These are phyloP conservation scores for Turnix velox DNA, from an alignment of 2,113 vertebrate genomes.

Conservation along the genomic window DNA sequence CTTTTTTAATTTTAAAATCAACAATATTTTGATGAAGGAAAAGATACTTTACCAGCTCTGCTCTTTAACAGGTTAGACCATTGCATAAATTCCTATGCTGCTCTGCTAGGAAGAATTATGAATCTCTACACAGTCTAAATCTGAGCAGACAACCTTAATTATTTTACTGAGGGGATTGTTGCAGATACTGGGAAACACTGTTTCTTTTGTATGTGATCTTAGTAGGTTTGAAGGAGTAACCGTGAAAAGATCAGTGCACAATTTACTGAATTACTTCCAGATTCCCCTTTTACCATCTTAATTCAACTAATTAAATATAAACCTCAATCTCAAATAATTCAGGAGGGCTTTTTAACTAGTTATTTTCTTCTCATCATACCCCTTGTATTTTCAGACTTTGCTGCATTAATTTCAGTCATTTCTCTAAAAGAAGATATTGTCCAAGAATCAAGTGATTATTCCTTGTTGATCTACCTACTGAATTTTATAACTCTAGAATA, in stretches of 20 bases:
- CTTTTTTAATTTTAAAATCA: background rate
- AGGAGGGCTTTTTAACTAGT: rapidly evolving
- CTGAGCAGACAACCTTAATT: background rate
- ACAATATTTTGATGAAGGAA: background rate
- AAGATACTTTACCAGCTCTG: background rate
- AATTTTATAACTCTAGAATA: background rate
- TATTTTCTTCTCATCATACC: background rate
- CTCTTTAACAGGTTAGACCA: background rate
- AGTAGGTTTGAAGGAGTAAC: background rate
- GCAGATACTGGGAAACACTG: background rate
- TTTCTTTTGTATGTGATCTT: background rate
- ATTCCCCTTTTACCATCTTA: background rate
- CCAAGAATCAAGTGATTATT: background rate
- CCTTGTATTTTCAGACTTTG: background rate
- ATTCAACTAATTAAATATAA: background rate
- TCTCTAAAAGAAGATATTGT: background rate
- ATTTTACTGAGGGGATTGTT: background rate
- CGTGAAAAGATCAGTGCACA: background rate
- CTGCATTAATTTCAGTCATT: background rate
- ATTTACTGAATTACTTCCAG: background rate
- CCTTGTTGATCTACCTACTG: background rate
- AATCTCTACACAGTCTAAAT: background rate
- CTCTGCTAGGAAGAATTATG: background rate
- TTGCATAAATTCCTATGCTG: background rate
- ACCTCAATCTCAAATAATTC: background rate